Evolutionary conservation across 2,888 invertebrate genomes (phyloP), one percentile per base, ranked within the genome.

Genomic region (Formica aserva): DNA sequence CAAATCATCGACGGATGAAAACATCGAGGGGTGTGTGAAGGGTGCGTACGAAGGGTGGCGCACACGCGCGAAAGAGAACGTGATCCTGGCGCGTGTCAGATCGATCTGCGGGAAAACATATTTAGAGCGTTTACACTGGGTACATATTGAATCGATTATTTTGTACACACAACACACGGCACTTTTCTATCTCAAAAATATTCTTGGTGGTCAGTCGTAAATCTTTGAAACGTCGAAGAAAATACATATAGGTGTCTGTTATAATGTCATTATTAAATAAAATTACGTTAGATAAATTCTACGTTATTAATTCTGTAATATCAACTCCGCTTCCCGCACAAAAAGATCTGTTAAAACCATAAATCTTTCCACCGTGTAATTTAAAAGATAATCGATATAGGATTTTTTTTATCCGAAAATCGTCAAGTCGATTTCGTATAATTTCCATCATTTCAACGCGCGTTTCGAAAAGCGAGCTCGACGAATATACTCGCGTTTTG

Each of bases 71-170:
- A 75, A 82, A 18, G 69, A 82, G 66, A 84, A 72, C 87, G 87
- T 83, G 86, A 85, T 80, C 80, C 35, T 60, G 87, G 75, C 85
- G 84, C 86, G 86, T 91, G 84, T 69, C 72, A 77, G 72, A 76
- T 78, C 41, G 80, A 78, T 67, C 75, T 76, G 71, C 80, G 82
- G 60, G 82, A 86, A 80, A 89, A 85, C 81, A 78, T 82, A 80
- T 86, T 90, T 82, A 82, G 48, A 15, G n/a, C 87, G 86, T 90
- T 89, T 90, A 82, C 84, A 76, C 66, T 32, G 18, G 22, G 29
- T 26, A 66, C 48, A 45, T 32, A 62, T 45, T 32, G 80, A 62
- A 71, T 65, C 41, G 66, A 76, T 22, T 22, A 35, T 11, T 38
- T 69, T 26, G 69, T 60, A 57, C 71, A 52, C 29, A 60, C 72